Evolutionary conservation across 2,113 vertebrate species (phyloP), one percentile per base, ranked within the genome.

Genomic region (Sander vitreus): DNA sequence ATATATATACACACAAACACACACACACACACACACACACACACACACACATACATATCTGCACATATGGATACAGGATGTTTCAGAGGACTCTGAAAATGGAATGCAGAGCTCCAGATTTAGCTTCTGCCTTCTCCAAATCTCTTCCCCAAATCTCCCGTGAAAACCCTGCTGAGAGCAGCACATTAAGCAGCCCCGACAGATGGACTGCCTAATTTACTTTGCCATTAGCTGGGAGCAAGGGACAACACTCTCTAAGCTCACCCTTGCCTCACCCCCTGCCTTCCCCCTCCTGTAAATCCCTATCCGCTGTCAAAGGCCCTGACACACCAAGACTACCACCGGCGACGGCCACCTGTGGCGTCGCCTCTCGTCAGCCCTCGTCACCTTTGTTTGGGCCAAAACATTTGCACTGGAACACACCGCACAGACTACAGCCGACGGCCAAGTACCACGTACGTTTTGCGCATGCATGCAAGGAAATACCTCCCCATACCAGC

Each of bases 131-230:
- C 91, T n/a, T 25, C 62, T 66, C 64, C 64, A 93, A 92, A 92
- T 89, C 87, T 90, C 78, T 76, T 84, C 47, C 87, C 84, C 87
- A 88, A 92, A 92, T 93, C 92, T 91, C 87, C 79, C 11, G 76
- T 89, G 85, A 85, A 91, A 91, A 89, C 86, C 85, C 77, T 30
- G 76, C 79, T 60, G 83, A 93, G 75, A 85, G 90, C 85, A 59
- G 87, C 86, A 75, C 89, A 81, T 73, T 91, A 93, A 94, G 86
- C 88, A 80, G 84, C 80, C 80, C 87, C 85, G 83, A 94, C 94
- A 94, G 94, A 94, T 94, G 94, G 91, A 83, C 83, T 69, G 90
- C 90, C 93, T 93, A 92, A 94, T 93, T 94, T 93, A 93, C 89
- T 91, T 90, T 91, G 73, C 91, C 90, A 92, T 92, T 92, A 92